Evolutionary conservation across 2,888 invertebrate genomes (phyloP), one percentile per base, ranked within the genome.

Genomic region (Andrena marginata): DNA sequence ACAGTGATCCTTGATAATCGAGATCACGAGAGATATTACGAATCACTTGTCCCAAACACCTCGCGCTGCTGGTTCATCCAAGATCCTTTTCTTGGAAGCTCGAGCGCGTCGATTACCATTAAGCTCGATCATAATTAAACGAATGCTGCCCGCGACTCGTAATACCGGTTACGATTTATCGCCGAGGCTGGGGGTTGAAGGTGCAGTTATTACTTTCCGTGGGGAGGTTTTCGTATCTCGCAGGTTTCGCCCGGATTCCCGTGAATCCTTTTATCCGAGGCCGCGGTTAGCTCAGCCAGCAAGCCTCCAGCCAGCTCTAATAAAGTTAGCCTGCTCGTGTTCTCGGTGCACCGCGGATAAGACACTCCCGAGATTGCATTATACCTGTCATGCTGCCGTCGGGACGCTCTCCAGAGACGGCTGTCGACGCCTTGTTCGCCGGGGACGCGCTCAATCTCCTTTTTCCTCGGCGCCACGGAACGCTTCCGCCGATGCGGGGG

Each of bases 351-450:
- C 65, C 76, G 71, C 23, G 87, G 77, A 73, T 75, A 70, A 85
- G 81, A 76, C 87, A 68, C 77, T 64, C 20, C 74, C 69, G 80
- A 84, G 85, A 87, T 87, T 87, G 82, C 77, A 87, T 87, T 87
- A 87, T 84, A 78, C 63, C 70, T 84, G 87, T 84, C 82, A 82
- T 85, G 68, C 65, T 59, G 65, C 20, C 59, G 67, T 56, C 69
- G 60, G 23, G 76, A 49, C 68, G 68, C 48, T 35, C 77, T 48
- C 77, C 0, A 54, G 78, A 71, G 80, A 73, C 69, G 56, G 10
- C 31, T 51, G 73, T 26, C 77, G 59, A 56, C 81, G 77, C 65
- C 63, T 70, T 75, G 63, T 76, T 79, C 68, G 33, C 16, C 59
- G 60, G n/a, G 48, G 79, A 62, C 82, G 76, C 79, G 85, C 68